Evolutionary conservation across 2,113 vertebrate genomes (phyloP).

Genomic region (Gallinago undulata): DNA sequence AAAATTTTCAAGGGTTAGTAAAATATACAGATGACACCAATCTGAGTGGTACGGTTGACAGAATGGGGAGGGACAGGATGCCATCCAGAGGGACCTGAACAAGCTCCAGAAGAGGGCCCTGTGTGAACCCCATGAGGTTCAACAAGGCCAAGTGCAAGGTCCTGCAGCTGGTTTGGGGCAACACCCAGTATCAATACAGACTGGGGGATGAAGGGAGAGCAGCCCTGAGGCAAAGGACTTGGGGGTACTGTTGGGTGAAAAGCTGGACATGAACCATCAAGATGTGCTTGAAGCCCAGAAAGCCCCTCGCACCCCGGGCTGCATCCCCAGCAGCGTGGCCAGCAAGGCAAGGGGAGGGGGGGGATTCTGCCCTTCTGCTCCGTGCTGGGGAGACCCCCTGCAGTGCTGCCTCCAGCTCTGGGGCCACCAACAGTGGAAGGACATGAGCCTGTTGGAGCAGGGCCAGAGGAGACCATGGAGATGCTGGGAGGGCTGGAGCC

Average conservation of each 20-base stretch:
- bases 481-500: no score
- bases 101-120: neutral
- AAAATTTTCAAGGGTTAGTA: neutral
- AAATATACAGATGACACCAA: no score
- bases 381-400: neutral
- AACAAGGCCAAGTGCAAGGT: neutral
- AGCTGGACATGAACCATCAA: neutral
- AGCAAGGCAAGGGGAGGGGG: fast-evolving
- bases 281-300: neutral
- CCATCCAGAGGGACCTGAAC: neutral
- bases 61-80: neutral
- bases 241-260: neutral
- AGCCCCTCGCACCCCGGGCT: neutral
- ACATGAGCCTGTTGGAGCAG: neutral
- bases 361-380: neutral
- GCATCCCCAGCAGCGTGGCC: neutral
- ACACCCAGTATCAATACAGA: neutral
- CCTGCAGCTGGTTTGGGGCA: neutral
- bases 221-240: neutral
- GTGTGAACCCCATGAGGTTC: neutral
- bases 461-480: neutral
- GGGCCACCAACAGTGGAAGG: no score
- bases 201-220: neutral
- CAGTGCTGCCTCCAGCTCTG: neutral
- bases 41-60: no score